phyloP scores from a whole-genome alignment of 1,140 invertebrate genomes.

The Magallana ariakensis region DNA sequence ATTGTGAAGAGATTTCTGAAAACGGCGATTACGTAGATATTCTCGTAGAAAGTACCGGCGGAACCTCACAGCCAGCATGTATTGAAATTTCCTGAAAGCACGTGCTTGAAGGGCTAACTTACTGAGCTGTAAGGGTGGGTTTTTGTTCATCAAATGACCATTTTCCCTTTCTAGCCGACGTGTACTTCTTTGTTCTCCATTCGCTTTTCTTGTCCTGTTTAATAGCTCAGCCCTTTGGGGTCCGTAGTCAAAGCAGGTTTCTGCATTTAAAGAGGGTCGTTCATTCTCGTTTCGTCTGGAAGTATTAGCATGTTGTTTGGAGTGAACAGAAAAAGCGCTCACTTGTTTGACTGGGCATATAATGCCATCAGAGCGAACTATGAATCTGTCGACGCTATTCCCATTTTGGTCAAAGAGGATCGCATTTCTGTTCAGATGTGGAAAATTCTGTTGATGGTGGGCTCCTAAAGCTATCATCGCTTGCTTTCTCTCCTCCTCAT shows the following conservation, averaged over 20 bases:
- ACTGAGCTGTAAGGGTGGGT: not conserved
- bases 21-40: conserved; percentile 9
- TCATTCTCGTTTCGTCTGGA: not conserved
- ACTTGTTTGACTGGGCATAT: conserved; percentile 10
- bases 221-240: too few relatives aligned
- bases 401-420: conserved; percentile 5
- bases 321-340: not conserved
- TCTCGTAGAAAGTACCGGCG: not conserved
- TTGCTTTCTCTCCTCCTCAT: not conserved
- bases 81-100: conserved; percentile 11
- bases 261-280: too few relatives aligned
- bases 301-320: not conserved
- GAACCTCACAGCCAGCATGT: not conserved
- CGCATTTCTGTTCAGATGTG: not conserved
- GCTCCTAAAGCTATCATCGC: not conserved
- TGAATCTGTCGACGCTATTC: not conserved
- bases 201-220: too few relatives aligned
- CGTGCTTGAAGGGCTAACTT: conserved; percentile 1
- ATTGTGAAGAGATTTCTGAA: not conserved
- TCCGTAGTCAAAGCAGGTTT: too few relatives aligned
- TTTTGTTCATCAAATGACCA: not conserved
- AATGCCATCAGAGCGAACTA: conserved; percentile 6
- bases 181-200: too few relatives aligned
- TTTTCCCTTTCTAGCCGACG: too few relatives aligned
- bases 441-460: not conserved